A percentile compares a stretch with the other conserved stretches of the same genome.
Evolutionary conservation across 2,888 invertebrate species (phyloP).

Genomic region (Linyphia triangularis): DNA sequence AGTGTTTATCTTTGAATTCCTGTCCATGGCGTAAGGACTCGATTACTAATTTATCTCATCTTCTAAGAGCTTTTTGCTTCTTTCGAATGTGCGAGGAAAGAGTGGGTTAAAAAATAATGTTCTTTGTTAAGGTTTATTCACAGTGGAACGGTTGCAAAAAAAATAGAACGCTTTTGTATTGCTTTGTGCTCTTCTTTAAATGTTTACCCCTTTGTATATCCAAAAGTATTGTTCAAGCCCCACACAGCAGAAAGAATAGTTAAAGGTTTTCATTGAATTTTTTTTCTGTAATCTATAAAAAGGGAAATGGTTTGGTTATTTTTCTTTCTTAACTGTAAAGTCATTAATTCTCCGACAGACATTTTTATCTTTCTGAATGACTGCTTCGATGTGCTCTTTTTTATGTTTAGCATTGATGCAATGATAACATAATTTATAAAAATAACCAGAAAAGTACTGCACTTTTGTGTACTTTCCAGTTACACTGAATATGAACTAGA

Average conservation of each 20-base stretch:
- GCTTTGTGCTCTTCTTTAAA: not conserved
- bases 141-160: not conserved
- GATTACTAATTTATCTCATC: conserved; percentile 27
- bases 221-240: not conserved
- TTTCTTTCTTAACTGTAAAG: not conserved
- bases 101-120: not conserved
- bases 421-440: too few relatives aligned
- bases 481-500: too few relatives aligned
- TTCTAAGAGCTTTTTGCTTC: conserved; percentile 21
- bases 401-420: too few relatives aligned
- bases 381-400: too few relatives aligned
- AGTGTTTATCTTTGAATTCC: conserved; percentile 29
- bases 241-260: too few relatives aligned
- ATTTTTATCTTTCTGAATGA: too few relatives aligned
- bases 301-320: not conserved
- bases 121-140: not conserved
- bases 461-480: too few relatives aligned
- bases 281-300: not conserved
- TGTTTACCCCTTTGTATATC: not conserved
- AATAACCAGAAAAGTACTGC: too few relatives aligned
- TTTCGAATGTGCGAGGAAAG: conserved; percentile 20
- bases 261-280: too few relatives aligned
- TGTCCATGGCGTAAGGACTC: conserved; percentile 7
- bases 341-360: too few relatives aligned
- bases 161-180: conserved; percentile 4